Evolutionary conservation across 2,888 invertebrate genomes (phyloP).

Genomic region (Euplexia lucipara): DNA sequence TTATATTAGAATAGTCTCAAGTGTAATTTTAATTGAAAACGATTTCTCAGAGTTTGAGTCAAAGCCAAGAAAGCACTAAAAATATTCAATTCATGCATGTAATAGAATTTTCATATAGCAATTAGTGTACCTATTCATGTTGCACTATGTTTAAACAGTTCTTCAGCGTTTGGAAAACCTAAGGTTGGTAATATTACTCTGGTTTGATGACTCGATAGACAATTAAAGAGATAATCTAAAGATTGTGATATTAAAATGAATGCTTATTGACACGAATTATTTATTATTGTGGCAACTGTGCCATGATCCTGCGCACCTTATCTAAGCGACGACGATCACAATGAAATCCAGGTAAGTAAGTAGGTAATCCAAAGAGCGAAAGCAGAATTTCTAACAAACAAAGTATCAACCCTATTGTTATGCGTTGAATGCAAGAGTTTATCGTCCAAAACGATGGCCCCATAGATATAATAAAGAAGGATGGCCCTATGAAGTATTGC

Average conservation of each 20-base stretch:
- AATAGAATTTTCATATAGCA: slow-evolving; percentile 4
- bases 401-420: slow-evolving; percentile 32
- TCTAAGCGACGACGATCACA: neutral
- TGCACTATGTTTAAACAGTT: too few species aligned
- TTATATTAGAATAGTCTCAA: slow-evolving; percentile 30
- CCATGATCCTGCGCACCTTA: neutral
- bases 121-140: too few species aligned
- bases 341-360: neutral
- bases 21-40: slow-evolving; percentile 44
- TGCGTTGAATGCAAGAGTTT: slow-evolving; percentile 19
- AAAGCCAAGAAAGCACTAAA: slow-evolving; percentile 27
- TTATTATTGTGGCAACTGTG: neutral
- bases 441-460: slow-evolving; percentile 5
- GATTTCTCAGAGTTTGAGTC: slow-evolving; percentile 34
- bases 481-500: slow-evolving; percentile 31
- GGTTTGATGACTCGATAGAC: too few species aligned
- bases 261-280: neutral
- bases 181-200: too few species aligned
- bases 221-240: neutral
- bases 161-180: too few species aligned
- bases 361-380: slow-evolving; percentile 27
- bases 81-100: slow-evolving; percentile 4
- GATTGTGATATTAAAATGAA: neutral
- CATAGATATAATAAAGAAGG: too few species aligned
- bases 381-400: neutral